These are phyloP conservation scores for Yponomeuta sedellus DNA, from an alignment of 2,888 invertebrate genomes.

Conservation along the genomic window DNA sequence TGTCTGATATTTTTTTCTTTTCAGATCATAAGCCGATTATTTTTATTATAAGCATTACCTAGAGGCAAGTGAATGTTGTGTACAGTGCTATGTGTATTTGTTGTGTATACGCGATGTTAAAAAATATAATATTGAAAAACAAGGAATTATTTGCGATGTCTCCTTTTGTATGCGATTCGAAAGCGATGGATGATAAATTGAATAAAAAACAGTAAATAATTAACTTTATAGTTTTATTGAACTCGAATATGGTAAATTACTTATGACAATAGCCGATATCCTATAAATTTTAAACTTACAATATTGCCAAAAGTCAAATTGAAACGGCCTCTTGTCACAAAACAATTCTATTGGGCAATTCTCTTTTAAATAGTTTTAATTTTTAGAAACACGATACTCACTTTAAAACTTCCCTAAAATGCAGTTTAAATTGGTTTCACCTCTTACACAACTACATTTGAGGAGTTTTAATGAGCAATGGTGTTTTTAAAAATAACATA, in stretches of 20 bases:
- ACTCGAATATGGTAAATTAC: not conserved
- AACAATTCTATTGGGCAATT: no score
- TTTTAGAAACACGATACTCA: no score
- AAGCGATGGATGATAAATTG: slow-evolving; percentile 32
- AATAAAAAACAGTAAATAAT: slow-evolving; percentile 28
- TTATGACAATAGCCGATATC: not conserved
- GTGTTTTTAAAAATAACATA: no score
- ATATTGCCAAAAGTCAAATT: not conserved
- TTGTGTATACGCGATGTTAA: slow-evolving; percentile 28
- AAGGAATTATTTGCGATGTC: slow-evolving; percentile 39
- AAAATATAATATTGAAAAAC: slow-evolving; percentile 15
- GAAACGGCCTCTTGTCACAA: no score
- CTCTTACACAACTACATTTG: no score
- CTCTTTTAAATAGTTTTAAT: no score
- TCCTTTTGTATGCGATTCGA: slow-evolving; percentile 44
- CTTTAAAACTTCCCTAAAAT: no score
- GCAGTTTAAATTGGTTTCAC: not conserved
- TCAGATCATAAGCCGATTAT: slow-evolving; percentile 14
- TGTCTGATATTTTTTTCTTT: slow-evolving; percentile 7
- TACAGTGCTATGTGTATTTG: slow-evolving; percentile 26
- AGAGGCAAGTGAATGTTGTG: slow-evolving; percentile 19
- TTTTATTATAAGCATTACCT: slow-evolving; percentile 22
- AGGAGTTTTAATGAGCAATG: no score
- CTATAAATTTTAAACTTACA: not conserved
- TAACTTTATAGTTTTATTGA: not conserved